phyloP scores from a whole-genome alignment of 2,113 vertebrate species.

The Rhineura floridana region DNA sequence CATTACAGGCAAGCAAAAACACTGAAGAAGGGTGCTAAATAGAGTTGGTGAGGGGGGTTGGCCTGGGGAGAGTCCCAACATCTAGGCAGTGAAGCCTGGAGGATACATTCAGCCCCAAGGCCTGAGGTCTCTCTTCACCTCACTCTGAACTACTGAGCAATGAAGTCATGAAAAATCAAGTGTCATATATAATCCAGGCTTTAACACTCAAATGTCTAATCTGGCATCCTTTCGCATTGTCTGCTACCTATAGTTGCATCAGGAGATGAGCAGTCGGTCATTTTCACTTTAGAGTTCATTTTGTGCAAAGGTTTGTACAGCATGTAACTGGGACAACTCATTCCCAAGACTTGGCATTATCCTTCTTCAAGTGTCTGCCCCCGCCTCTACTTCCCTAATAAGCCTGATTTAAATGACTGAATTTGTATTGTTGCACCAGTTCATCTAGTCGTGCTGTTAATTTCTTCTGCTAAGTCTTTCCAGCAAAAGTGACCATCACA shows the following conservation, averaged over 20 bases:
- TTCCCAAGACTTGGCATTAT: too few species aligned
- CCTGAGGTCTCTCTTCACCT: too few species aligned
- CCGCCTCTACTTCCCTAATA: background rate
- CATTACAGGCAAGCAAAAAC: too few species aligned
- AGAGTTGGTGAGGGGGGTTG: too few species aligned
- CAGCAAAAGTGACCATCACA: background rate
- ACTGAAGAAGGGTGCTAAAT: too few species aligned
- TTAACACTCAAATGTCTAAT: background rate
- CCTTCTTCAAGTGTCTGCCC: background rate
- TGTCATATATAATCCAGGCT: background rate
- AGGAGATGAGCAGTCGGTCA: background rate
- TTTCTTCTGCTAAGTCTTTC: background rate
- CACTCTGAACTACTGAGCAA: background rate
- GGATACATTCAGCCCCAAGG: too few species aligned
- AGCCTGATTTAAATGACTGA: background rate
- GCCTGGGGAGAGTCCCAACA: too few species aligned
- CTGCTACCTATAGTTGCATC: background rate
- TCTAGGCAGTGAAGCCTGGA: too few species aligned
- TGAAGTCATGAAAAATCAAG: background rate
- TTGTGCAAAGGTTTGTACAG: background rate
- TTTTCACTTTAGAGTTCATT: background rate
- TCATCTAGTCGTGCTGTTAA: background rate
- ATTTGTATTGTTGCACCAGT: background rate
- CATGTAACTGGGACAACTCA: background rate
- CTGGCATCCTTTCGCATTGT: background rate